phyloP scores from a whole-genome alignment of 2,888 invertebrate species.

The Drosophila quinaria region DNA sequence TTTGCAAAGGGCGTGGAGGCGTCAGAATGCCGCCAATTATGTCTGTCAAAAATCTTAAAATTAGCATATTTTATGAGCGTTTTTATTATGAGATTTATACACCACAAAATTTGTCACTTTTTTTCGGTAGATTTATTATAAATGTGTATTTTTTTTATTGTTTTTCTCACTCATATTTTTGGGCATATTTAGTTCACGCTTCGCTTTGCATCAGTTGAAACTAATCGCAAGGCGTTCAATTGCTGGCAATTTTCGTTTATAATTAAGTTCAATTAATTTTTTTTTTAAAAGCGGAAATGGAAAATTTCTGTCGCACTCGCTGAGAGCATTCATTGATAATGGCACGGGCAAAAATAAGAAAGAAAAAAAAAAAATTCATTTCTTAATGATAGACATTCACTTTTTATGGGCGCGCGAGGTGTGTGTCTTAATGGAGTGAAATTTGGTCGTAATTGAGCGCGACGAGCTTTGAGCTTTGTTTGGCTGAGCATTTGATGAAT shows the following conservation, averaged over 20 bases:
- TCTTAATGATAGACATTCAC: constrained; percentile 80
- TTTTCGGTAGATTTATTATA: background rate
- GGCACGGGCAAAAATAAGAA: constrained; percentile 5
- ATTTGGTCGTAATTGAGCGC: constrained; percentile 75
- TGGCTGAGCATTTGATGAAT: constrained; percentile 75
- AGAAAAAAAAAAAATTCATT: constrained; percentile 29
- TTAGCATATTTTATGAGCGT: constrained; percentile 63
- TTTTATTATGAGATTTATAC: constrained; percentile 29
- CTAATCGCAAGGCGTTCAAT: constrained; percentile 57
- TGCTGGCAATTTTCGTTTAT: constrained; percentile 54
- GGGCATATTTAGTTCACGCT: constrained; percentile 49
- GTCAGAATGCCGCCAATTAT: constrained; percentile 29
- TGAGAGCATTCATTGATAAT: constrained; percentile 50
- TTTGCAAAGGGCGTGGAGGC: constrained; percentile 20
- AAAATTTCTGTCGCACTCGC: constrained; percentile 43
- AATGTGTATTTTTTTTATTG: background rate
- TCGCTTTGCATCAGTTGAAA: constrained; percentile 37
- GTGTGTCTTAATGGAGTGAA: constrained; percentile 79
- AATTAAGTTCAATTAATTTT: constrained; percentile 77
- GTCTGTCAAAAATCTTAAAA: constrained; percentile 38
- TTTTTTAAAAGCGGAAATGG: constrained; percentile 76
- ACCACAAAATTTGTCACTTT: constrained; percentile 21
- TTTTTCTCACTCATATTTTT: constrained; percentile 16
- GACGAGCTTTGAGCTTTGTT: constrained; percentile 69
- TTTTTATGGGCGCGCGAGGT: constrained; percentile 71